A percentile compares a stretch with the other conserved stretches of the same genome.
These are phyloP conservation scores for Zaprionus inermis DNA, from an alignment of 1,140 invertebrate species.

Conservation along the genomic window DNA sequence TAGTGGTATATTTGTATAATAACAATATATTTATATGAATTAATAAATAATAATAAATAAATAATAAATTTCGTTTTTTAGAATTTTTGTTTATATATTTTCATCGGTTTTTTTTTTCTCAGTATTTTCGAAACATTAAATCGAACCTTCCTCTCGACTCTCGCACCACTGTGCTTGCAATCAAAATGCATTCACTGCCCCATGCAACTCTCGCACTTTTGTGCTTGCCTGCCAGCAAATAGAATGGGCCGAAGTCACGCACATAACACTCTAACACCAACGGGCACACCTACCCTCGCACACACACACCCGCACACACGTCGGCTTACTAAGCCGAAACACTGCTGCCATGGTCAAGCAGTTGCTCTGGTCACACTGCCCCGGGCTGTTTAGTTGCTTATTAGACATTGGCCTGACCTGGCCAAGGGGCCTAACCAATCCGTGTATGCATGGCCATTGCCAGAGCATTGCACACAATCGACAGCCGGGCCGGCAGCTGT, in stretches of 20 bases:
- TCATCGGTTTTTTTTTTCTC: not conserved
- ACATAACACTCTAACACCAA: slow-evolving; percentile 18
- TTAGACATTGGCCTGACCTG: slow-evolving; percentile 53
- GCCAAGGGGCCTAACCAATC: slow-evolving; percentile 6
- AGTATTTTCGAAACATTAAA: no score
- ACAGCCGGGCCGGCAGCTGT: slow-evolving; percentile 8
- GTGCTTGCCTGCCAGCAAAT: slow-evolving; percentile 55
- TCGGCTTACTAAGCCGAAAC: slow-evolving; percentile 40
- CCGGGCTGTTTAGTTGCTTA: slow-evolving; percentile 67
- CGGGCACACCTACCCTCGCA: slow-evolving; percentile 4
- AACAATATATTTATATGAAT: no score
- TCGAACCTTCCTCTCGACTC: not conserved
- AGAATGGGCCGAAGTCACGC: slow-evolving; percentile 35
- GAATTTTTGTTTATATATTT: no score
- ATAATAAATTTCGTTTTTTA: no score
- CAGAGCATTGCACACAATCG: slow-evolving; percentile 34
- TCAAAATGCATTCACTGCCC: slow-evolving; percentile 70
- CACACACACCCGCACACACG: slow-evolving; percentile 19
- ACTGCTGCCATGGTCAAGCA: slow-evolving; percentile 46
- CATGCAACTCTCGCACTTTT: slow-evolving; percentile 48
- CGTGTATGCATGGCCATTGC: not conserved
- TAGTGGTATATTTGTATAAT: no score
- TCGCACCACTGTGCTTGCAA: slow-evolving; percentile 54
- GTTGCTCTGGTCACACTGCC: slow-evolving; percentile 50
- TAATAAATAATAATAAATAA: no score